A percentile compares a stretch with the other conserved stretches of the same genome.
Conservation (phyloP, 2,797 vertebrate species). For the Triplophysa yarkandensis region DNA sequence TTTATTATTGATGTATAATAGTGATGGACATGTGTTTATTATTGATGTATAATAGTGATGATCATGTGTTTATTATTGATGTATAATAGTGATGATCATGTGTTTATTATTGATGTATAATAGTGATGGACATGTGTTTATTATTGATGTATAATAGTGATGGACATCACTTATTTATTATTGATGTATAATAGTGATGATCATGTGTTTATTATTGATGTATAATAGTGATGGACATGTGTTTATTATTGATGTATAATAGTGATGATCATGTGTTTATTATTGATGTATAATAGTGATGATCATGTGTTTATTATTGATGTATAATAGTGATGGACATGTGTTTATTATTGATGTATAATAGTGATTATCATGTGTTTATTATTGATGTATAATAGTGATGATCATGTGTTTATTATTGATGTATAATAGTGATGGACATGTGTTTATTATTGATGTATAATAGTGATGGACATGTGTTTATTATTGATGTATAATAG, state of each 20-base stretch:
- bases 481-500: neutral
- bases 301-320: conserved; percentile 31
- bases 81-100: no score
- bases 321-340: neutral
- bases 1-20: neutral
- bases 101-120: neutral
- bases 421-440: neutral
- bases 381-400: no score
- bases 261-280: conserved; percentile 20
- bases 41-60: neutral
- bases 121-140: neutral
- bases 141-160: neutral
- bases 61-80: conserved; percentile 24
- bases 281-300: no score
- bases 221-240: neutral
- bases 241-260: neutral
- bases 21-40: neutral
- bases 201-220: neutral
- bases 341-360: neutral
- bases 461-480: neutral
- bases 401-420: no score
- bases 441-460: neutral
- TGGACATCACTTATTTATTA: conserved; percentile 19
- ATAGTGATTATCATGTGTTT: conserved; percentile 11
- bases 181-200: no score